Percentiles rank a stretch among this genome's conserved stretches.
Conservation (phyloP, 2,797 vertebrate genomes). For the Gymnothorax javanicus region DNA sequence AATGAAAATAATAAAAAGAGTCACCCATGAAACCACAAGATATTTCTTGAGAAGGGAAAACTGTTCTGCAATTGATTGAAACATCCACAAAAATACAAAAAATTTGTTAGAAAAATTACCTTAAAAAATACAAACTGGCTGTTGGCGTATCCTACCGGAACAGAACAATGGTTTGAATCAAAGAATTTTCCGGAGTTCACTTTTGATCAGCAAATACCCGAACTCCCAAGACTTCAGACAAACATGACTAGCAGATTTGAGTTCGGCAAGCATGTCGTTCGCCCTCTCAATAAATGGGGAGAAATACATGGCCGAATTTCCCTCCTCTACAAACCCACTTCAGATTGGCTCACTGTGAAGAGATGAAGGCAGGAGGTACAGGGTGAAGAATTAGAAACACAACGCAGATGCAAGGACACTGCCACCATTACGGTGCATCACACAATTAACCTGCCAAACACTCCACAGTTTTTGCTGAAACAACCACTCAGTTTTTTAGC, state of each 20-base stretch:
- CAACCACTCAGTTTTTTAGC: slow-evolving; percentile 61
- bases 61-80: slow-evolving; percentile 57
- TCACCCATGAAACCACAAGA: slow-evolving; percentile 2
- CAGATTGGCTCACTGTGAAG: neutral
- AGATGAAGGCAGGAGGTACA: neutral
- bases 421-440: slow-evolving; percentile 6
- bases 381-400: slow-evolving; percentile 18
- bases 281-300: slow-evolving; percentile 4
- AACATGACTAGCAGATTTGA: neutral
- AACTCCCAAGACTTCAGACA: neutral
- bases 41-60: neutral
- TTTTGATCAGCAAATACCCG: neutral
- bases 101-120: slow-evolving; percentile 76
- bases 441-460: slow-evolving; percentile 32
- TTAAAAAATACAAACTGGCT: slow-evolving; percentile 58
- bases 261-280: neutral
- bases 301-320: slow-evolving; percentile 15
- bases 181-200: neutral
- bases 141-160: slow-evolving; percentile 64
- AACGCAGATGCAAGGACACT: neutral
- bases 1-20: neutral
- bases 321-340: slow-evolving; percentile 20
- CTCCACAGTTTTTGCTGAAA: slow-evolving; percentile 51
- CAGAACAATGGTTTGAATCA: slow-evolving; percentile 33
- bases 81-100: slow-evolving; percentile 74